These are phyloP conservation scores for Cydia amplana DNA, from an alignment of 1,140 invertebrate species.

Conservation along the genomic window DNA sequence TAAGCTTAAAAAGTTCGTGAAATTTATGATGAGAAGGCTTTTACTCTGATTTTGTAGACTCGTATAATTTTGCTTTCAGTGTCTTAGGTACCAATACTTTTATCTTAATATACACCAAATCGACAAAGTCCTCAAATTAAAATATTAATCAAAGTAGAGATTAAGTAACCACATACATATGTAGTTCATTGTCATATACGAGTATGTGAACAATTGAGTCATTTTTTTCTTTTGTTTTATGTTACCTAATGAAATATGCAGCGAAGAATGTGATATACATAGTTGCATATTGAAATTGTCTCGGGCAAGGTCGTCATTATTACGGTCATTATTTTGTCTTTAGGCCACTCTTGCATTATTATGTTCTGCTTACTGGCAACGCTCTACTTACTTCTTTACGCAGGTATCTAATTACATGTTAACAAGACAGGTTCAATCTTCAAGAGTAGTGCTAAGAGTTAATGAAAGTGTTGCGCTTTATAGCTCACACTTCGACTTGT, in stretches of 20 bases:
- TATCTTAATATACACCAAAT: too few species aligned
- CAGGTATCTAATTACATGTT: slow-evolving; percentile 29
- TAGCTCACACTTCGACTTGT: neutral
- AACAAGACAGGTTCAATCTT: slow-evolving; percentile 27
- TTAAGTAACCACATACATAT: neutral
- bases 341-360: slow-evolving; percentile 30
- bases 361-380: slow-evolving; percentile 14
- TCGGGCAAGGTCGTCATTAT: slow-evolving; percentile 29
- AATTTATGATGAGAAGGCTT: too few species aligned
- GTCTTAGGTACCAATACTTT: too few species aligned
- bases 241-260: slow-evolving; percentile 24
- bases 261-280: slow-evolving; percentile 21
- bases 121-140: neutral
- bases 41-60: too few species aligned
- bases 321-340: slow-evolving; percentile 31
- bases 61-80: too few species aligned
- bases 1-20: too few species aligned
- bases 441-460: slow-evolving; percentile 15
- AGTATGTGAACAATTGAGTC: neutral
- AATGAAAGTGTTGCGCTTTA: slow-evolving; percentile 26
- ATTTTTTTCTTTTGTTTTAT: neutral
- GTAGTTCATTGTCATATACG: slow-evolving; percentile 3
- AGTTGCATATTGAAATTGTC: slow-evolving; percentile 24
- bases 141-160: neutral
- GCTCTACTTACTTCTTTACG: slow-evolving; percentile 31